Base-by-base conservation (phyloP, 2,888 invertebrate species). In the Cactoblastis cactorum region DNA sequence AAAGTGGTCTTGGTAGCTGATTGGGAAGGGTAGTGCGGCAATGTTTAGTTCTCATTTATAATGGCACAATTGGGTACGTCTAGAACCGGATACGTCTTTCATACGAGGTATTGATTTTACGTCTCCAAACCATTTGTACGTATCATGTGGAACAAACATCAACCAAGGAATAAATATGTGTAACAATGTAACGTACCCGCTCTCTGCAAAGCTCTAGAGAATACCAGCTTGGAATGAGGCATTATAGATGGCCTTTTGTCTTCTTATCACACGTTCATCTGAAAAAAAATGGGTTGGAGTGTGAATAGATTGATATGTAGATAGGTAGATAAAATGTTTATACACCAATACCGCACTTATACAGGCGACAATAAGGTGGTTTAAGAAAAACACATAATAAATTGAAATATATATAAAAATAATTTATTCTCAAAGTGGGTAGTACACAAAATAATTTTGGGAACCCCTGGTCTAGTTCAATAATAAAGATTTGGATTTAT, bases 81-180 rank as follows among this genome's bases (percentile, higher is more conserved):
- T 45, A 53, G 38, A 47, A 48, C 52, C 51, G 53, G 59, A 58
- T 55, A 41, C 35, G 38, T 53, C 51, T 52, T 43, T 54, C 37
- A 53, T 18, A 47, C 56, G 53, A 56, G 51, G 50, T 57, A 61
- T 59, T 43, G 58, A 59, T 55, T 58, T 52, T 53, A 38, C 53
- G 50, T 51, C 58, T 51, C 50, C 45, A 49, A 45, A 51, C 47
- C 50, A 37, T 37, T 17, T 41, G 24, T 3, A 46, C 18, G 46
- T 34, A 22, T 35, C 22, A 8, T 19, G 12, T 18, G 14, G 17
- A 43, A 28, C 43, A 43, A 17, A 43, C 28, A 24, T 15, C 6
- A 43, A 28, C 28, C 43, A 28, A 17, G 28, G 43, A 43, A 32
- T 43, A 11, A 41, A 43, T 43, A 28, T 37, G 37, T 17, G 17